A percentile compares a stretch with the other conserved stretches of the same genome.
phyloP scores from a whole-genome alignment of 2,113 vertebrate species.

The Pontoporia blainvillei region DNA sequence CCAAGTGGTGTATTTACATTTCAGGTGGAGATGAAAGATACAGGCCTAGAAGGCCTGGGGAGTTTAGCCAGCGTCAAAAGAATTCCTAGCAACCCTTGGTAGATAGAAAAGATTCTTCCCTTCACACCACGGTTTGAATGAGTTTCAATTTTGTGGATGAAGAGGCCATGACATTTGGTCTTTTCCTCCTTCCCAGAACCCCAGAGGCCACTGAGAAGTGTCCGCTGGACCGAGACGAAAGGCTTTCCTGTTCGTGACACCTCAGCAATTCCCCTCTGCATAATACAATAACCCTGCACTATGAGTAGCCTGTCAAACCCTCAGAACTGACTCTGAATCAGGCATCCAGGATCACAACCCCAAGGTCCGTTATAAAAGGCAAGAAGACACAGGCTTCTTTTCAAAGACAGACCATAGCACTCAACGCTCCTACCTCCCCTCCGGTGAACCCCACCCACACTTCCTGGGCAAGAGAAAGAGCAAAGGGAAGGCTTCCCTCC shows the following conservation, averaged over 20 bases:
- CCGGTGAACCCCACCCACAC: fast-evolving
- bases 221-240: neutral
- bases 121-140: neutral
- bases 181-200: neutral
- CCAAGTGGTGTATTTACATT: constrained; percentile 5
- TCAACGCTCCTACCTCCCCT: neutral
- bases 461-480: neutral
- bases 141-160: neutral
- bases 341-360: neutral
- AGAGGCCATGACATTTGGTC: neutral
- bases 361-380: neutral
- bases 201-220: neutral
- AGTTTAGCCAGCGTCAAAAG: neutral
- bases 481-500: neutral
- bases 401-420: neutral
- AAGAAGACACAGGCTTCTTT: neutral
- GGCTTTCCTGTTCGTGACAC: neutral
- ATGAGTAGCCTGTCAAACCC: neutral
- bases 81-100: neutral
- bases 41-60: neutral
- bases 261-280: neutral
- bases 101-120: neutral
- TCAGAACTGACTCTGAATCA: neutral
- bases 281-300: neutral
- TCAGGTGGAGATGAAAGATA: neutral